Conservation (phyloP, 2,797 vertebrate species). For the Smutsia gigantea region DNA sequence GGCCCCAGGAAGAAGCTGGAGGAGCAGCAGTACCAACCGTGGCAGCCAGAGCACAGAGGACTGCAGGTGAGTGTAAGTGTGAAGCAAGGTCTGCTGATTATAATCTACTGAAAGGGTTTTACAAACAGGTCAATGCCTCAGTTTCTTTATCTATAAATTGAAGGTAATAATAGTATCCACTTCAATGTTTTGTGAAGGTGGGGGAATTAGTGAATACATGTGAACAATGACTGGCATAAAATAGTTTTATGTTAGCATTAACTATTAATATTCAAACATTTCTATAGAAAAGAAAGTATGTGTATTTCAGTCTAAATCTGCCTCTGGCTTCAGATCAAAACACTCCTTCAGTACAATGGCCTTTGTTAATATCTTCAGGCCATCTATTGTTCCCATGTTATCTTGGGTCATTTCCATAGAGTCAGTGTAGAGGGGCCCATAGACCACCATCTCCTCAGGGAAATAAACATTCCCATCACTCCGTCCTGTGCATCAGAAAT, state of each 20-base stretch:
- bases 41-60: background rate
- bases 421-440: background rate
- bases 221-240: background rate
- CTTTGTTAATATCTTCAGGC: constrained; percentile 5
- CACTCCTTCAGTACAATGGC: constrained; percentile 23
- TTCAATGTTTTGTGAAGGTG: background rate
- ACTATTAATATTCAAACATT: constrained; percentile 23
- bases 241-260: background rate
- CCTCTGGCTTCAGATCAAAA: constrained; percentile 51
- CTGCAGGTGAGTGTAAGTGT: background rate
- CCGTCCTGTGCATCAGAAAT: background rate
- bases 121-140: background rate
- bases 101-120: background rate
- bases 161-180: background rate
- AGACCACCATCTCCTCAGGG: background rate
- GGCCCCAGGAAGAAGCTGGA: background rate
- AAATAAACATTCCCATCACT: background rate
- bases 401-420: constrained; percentile 13
- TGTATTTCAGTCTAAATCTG: constrained; percentile 28
- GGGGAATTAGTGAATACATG: background rate
- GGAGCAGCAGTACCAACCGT: background rate
- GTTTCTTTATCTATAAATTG: constrained; percentile 17
- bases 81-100: background rate
- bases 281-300: constrained; percentile 34
- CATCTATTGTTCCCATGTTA: background rate